phyloP scores from a whole-genome alignment of 2,888 invertebrate genomes.

The Chesias legatella region DNA sequence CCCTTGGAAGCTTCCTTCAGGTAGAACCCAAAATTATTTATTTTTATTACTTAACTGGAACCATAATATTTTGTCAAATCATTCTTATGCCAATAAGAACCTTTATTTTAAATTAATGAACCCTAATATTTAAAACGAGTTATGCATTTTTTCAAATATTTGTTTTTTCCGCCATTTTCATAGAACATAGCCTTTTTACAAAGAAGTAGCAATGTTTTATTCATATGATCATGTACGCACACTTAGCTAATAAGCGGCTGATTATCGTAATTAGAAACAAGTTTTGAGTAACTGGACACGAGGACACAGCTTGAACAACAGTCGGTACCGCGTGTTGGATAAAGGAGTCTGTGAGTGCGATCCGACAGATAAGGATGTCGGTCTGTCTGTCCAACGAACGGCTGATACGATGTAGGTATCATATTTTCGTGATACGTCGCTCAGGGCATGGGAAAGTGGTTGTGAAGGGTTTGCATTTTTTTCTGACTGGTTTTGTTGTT shows the following conservation, averaged over 20 bases:
- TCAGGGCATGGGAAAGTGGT: conserved; percentile 16
- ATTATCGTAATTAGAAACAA: conserved; percentile 73
- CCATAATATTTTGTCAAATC: too few species aligned
- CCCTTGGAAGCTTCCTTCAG: too few species aligned
- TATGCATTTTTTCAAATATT: too few species aligned
- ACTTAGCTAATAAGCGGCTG: conserved; percentile 31
- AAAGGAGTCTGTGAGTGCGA: conserved; percentile 37
- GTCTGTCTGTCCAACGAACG: conserved; percentile 10
- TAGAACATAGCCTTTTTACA: too few species aligned
- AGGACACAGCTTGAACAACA: conserved; percentile 4
- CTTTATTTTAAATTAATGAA: too few species aligned
- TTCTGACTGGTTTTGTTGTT: neutral
- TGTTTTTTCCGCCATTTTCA: too few species aligned
- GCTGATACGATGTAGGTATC: conserved; percentile 36
- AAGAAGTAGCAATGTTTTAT: conserved; percentile 3
- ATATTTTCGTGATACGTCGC: conserved; percentile 26
- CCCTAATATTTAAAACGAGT: too few species aligned
- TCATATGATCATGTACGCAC: too few species aligned
- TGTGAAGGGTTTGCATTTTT: conserved; percentile 5
- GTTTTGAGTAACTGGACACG: conserved; percentile 64
- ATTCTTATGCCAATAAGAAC: too few species aligned
- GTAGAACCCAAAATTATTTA: too few species aligned
- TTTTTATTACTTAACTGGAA: too few species aligned
- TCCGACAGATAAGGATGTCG: conserved; percentile 34
- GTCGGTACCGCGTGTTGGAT: conserved; percentile 37